phyloP scores from a whole-genome alignment of 2,888 invertebrate species.

The Agrenia bidenticulata region DNA sequence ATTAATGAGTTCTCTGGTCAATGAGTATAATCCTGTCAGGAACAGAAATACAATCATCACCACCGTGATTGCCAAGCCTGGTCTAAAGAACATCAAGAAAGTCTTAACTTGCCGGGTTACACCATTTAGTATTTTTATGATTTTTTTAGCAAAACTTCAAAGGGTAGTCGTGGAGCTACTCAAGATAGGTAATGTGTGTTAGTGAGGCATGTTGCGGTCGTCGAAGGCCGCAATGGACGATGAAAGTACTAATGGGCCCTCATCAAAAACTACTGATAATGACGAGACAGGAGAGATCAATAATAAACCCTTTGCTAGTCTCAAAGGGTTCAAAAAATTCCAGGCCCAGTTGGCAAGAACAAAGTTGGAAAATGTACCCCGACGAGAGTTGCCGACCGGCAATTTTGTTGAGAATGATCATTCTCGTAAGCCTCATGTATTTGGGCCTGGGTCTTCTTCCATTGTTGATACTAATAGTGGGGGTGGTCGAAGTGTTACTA shows the following conservation, averaged over 20 bases:
- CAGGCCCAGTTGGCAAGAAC: conserved; percentile 40
- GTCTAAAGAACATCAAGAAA: not conserved
- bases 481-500: conserved; percentile 20
- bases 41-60: conserved; percentile 2
- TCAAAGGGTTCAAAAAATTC: conserved; percentile 38
- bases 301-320: conserved; percentile 33
- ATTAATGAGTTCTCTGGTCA: conserved; percentile 22
- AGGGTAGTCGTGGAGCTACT: conserved; percentile 32
- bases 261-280: not conserved
- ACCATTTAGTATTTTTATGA: too few relatives aligned
- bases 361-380: conserved; percentile 33
- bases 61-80: not conserved
- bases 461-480: conserved; percentile 16
- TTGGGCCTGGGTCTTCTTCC: conserved; percentile 18
- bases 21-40: conserved; percentile 15
- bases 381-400: conserved; percentile 8
- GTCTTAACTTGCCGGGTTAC: not conserved
- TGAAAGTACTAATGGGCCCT: conserved; percentile 13
- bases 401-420: not conserved
- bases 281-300: not conserved
- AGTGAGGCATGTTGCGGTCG: conserved; percentile 53
- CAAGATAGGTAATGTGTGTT: conserved; percentile 50
- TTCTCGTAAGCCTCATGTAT: not conserved
- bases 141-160: conserved; percentile 14
- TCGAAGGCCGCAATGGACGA: conserved; percentile 52